phyloP scores from a whole-genome alignment of 2,888 invertebrate species.

The Hanleya hanleyi region DNA sequence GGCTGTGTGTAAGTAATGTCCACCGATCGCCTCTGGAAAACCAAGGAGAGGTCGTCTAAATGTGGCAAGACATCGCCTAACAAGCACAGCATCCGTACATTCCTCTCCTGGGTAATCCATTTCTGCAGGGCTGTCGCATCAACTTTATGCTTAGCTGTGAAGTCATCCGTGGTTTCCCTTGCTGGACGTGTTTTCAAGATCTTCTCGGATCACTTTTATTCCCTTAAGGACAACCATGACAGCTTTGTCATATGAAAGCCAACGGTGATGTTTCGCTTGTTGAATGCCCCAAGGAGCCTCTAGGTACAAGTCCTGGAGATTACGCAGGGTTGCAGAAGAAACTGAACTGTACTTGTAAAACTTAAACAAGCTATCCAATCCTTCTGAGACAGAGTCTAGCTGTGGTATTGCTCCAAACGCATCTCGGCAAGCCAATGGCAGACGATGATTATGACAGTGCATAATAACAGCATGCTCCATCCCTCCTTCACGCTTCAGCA shows the following conservation, averaged over 20 bases:
- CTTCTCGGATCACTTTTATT: not conserved
- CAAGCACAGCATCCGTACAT: not conserved
- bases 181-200: not conserved
- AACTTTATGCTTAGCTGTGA: not conserved
- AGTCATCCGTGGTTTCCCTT: not conserved
- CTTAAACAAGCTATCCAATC: not conserved
- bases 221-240: not conserved
- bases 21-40: not conserved
- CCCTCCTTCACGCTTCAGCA: too few species aligned
- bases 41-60: not conserved
- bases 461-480: not conserved
- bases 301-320: not conserved
- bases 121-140: not conserved
- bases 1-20: not conserved
- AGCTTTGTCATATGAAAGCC: not conserved
- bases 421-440: not conserved
- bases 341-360: conserved; percentile 2
- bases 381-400: not conserved
- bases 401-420: not conserved
- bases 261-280: not conserved
- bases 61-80: not conserved
- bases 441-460: not conserved
- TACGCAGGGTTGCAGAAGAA: not conserved
- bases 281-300: not conserved
- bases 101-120: not conserved